Conservation (phyloP, 1,140 invertebrate species). For the Eumeta japonica region DNA sequence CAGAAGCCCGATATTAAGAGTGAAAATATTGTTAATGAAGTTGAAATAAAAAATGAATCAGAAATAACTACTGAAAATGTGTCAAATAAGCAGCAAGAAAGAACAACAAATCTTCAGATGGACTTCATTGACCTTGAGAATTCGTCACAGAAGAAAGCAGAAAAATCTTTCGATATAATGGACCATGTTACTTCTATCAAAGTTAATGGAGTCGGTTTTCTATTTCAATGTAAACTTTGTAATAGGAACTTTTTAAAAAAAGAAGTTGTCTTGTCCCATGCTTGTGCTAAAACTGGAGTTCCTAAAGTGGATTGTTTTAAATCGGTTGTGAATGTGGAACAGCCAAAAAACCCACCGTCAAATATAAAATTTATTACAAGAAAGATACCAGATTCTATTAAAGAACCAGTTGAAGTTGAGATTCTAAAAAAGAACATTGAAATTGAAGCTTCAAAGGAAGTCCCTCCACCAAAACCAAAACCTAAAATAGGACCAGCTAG, state of each 20-base stretch:
- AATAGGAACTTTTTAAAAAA: slow-evolving; percentile 48
- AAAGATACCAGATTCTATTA: slow-evolving; percentile 11
- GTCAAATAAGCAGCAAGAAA: background rate
- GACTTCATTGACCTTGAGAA: background rate
- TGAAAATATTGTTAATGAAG: slow-evolving; percentile 1
- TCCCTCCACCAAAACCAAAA: slow-evolving; percentile 17
- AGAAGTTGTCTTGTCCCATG: slow-evolving; percentile 36
- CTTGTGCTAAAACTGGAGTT: slow-evolving; percentile 41
- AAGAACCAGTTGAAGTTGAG: slow-evolving; percentile 7
- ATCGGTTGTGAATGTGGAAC: slow-evolving; percentile 13
- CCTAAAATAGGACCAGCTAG: slow-evolving; percentile 42
- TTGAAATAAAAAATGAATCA: background rate
- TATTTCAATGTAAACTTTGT: slow-evolving; percentile 46
- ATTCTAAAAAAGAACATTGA: slow-evolving; percentile 12
- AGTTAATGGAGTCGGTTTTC: slow-evolving; percentile 41
- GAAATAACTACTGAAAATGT: background rate
- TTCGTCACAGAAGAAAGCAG: too few relatives aligned
- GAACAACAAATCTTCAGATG: background rate
- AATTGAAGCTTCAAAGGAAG: background rate
- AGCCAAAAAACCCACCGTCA: slow-evolving; percentile 24
- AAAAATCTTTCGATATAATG: slow-evolving; percentile 41
- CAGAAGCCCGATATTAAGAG: background rate
- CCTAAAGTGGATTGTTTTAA: slow-evolving; percentile 27
- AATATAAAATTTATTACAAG: slow-evolving; percentile 43
- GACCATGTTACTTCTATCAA: slow-evolving; percentile 45